Percentiles rank a stretch among this genome's conserved stretches.
Conservation (phyloP, 2,797 vertebrate species). For the Syngnathus rostellatus region DNA sequence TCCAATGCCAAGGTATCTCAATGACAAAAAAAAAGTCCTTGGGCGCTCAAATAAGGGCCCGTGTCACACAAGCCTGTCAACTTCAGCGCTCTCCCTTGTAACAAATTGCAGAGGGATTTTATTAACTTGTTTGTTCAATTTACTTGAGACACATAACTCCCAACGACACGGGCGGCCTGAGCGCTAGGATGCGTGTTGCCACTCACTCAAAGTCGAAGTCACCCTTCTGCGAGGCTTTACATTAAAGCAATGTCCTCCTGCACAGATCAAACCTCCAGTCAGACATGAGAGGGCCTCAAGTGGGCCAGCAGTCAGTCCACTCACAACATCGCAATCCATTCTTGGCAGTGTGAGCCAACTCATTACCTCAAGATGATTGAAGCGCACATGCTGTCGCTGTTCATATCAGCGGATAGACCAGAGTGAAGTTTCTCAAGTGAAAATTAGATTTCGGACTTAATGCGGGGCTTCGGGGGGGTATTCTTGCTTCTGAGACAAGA, state of each 20-base stretch:
- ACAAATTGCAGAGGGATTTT: slow-evolving; percentile 50
- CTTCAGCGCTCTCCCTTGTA: slow-evolving; percentile 35
- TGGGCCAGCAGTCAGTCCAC: slow-evolving; percentile 27
- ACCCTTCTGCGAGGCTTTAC: slow-evolving; percentile 16
- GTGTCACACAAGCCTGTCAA: slow-evolving; percentile 48
- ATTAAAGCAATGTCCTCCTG: slow-evolving; percentile 31
- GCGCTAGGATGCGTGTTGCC: slow-evolving; percentile 23
- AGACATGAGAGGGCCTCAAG: slow-evolving; percentile 32
- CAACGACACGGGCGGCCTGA: slow-evolving; percentile 8
- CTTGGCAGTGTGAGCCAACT: slow-evolving; percentile 22
- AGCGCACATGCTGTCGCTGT: not conserved
- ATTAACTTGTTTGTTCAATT: slow-evolving; percentile 68
- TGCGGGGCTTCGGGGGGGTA: not conserved
- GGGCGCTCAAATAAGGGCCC: slow-evolving; percentile 48
- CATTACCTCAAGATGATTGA: slow-evolving; percentile 7
- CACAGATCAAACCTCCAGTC: slow-evolving; percentile 20
- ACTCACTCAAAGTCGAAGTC: not conserved
- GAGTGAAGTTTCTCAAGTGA: not conserved
- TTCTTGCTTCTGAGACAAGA: not conserved
- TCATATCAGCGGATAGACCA: slow-evolving; percentile 3
- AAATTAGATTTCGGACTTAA: not conserved
- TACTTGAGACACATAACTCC: slow-evolving; percentile 56
- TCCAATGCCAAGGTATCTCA: slow-evolving; percentile 4
- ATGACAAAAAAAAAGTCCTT: slow-evolving; percentile 17
- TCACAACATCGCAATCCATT: slow-evolving; percentile 16